Conservation (phyloP, 1,140 invertebrate genomes). For the Procambarus virginalis region DNA sequence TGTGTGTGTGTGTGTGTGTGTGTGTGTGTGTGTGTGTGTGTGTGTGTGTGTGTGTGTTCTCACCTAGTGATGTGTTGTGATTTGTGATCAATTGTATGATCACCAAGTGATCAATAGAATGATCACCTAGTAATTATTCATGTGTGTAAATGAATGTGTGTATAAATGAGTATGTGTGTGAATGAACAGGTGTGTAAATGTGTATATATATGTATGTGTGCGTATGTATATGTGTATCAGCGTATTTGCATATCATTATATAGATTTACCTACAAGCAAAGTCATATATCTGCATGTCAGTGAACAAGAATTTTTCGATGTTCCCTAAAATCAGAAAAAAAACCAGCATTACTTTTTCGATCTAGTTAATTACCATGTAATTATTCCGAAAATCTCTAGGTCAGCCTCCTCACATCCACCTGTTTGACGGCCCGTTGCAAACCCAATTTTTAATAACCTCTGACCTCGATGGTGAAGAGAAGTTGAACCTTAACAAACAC, state of each 20-base stretch:
- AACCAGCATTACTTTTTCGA: slow-evolving; percentile 9
- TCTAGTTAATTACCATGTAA: slow-evolving; percentile 44
- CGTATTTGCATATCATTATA: not conserved
- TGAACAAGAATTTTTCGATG: not conserved
- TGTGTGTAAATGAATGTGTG: not conserved
- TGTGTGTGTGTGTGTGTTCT: no score
- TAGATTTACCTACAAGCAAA: not conserved
- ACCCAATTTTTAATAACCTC: not conserved
- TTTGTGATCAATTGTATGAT: no score
- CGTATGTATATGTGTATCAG: not conserved
- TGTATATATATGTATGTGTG: not conserved
- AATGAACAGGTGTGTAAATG: no score
- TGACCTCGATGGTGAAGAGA: not conserved
- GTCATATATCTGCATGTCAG: not conserved
- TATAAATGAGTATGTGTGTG: not conserved
- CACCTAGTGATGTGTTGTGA: no score
- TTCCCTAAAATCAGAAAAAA: slow-evolving; percentile 14
- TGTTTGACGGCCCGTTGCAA: not conserved
- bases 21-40: no score
- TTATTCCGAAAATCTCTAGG: slow-evolving; percentile 18
- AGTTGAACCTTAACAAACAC: no score
- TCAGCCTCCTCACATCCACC: slow-evolving; percentile 2
- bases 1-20: no score
- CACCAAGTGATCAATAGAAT: no score
- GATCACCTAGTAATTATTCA: no score